These are phyloP conservation scores for Cisticola juncidis DNA, from an alignment of 2,113 vertebrate species.

Conservation along the genomic window DNA sequence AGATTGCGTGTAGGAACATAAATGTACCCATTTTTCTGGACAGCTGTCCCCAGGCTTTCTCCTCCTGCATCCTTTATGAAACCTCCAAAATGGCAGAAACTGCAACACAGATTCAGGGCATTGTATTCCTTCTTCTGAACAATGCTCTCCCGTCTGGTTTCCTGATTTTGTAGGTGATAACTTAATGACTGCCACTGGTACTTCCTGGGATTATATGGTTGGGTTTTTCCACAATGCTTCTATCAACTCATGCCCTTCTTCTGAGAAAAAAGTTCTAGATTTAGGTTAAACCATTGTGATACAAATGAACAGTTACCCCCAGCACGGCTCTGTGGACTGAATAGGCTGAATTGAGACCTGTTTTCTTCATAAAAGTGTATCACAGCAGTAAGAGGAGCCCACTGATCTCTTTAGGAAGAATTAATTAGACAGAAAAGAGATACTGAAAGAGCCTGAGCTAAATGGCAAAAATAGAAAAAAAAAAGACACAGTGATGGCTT, in stretches of 20 bases:
- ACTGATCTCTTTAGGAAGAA: neutral
- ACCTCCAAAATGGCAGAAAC: neutral
- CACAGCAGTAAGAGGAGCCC: neutral
- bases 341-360: neutral
- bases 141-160: neutral
- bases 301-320: neutral
- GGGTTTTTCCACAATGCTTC: neutral
- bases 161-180: neutral
- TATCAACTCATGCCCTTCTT: neutral
- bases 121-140: neutral
- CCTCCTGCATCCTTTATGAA: neutral
- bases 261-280: neutral
- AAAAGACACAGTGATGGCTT: neutral
- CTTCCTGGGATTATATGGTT: neutral
- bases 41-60: neutral
- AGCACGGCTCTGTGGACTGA: neutral
- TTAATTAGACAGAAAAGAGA: neutral
- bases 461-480: neutral
- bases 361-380: neutral
- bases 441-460: neutral
- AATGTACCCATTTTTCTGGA: neutral
- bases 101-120: fast-evolving
- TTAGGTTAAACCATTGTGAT: neutral
- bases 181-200: neutral
- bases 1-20: neutral